These are phyloP conservation scores for Prochilodus magdalenae DNA, from an alignment of 2,113 vertebrate genomes.

Conservation along the genomic window DNA sequence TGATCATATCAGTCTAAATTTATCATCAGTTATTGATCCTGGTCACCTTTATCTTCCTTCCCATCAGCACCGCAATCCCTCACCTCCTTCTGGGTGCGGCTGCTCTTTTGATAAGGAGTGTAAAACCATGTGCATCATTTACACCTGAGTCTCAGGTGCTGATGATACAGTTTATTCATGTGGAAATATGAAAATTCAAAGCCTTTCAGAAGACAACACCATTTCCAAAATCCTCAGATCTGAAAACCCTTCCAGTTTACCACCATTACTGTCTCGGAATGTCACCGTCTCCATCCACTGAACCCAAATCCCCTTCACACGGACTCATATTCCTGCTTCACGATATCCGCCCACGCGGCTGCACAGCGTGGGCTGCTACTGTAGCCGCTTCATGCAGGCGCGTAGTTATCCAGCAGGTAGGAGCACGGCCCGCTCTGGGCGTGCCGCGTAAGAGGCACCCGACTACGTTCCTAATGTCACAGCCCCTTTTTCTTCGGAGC, in stretches of 20 bases:
- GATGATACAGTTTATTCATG: no score
- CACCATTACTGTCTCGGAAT: conserved; percentile 8
- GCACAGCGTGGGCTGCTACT: conserved; percentile 20
- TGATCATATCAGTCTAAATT: no score
- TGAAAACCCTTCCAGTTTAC: not conserved
- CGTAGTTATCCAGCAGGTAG: conserved; percentile 33
- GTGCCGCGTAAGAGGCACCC: conserved; percentile 11
- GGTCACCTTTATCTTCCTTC: no score
- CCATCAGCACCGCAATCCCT: no score
- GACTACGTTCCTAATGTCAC: conserved; percentile 19
- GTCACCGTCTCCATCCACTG: conserved; percentile 14
- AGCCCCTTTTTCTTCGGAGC: conserved; percentile 26
- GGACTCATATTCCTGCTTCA: conserved; percentile 47
- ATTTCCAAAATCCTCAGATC: not conserved
- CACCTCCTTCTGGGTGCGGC: no score
- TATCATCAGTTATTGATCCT: no score
- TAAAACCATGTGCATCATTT: no score
- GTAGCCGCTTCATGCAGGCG: conserved; percentile 30
- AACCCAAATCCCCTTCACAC: conserved; percentile 13
- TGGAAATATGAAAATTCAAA: not conserved
- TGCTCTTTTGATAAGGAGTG: no score
- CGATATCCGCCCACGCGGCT: conserved; percentile 23
- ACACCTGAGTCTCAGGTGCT: no score
- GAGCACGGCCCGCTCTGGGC: not conserved
- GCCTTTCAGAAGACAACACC: not conserved